A percentile compares a stretch with the other conserved stretches of the same genome.
Evolutionary conservation across 1,140 invertebrate genomes (phyloP).

Genomic region (Harpegnathos saltator): DNA sequence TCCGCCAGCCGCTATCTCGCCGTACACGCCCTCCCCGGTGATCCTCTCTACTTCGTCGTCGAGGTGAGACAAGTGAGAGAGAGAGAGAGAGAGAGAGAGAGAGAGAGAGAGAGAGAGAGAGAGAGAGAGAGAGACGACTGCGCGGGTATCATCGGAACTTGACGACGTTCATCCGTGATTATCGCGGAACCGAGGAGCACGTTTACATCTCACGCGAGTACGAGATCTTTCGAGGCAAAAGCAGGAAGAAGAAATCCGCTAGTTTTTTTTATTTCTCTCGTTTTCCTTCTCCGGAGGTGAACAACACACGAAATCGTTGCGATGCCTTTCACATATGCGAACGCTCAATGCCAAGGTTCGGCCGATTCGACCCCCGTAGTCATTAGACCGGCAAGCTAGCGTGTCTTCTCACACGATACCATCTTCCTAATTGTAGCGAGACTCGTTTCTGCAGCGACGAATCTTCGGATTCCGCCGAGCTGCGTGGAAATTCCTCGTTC

Average conservation of each 20-base stretch:
- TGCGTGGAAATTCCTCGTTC: constrained; percentile 81
- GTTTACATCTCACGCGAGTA: constrained; percentile 30
- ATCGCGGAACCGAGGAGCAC: no score
- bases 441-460: constrained; percentile 83
- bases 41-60: constrained; percentile 89
- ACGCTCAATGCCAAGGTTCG: constrained; percentile 77
- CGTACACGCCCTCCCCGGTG: constrained; percentile 87
- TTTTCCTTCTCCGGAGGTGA: not conserved
- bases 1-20: constrained; percentile 88
- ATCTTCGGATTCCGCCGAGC: constrained; percentile 72
- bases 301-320: not conserved
- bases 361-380: constrained; percentile 20
- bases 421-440: constrained; percentile 82
- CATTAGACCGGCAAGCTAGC: constrained; percentile 73
- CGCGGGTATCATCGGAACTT: no score
- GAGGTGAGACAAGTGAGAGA: constrained; percentile 85
- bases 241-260: not conserved
- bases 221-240: constrained; percentile 12
- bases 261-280: no score
- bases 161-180: no score
- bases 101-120: no score
- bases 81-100: no score
- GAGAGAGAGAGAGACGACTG: no score
- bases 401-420: constrained; percentile 82
- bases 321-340: not conserved